These are phyloP conservation scores for Erinaceus europaeus DNA, from an alignment of 2,113 vertebrate species.

Conservation along the genomic window DNA sequence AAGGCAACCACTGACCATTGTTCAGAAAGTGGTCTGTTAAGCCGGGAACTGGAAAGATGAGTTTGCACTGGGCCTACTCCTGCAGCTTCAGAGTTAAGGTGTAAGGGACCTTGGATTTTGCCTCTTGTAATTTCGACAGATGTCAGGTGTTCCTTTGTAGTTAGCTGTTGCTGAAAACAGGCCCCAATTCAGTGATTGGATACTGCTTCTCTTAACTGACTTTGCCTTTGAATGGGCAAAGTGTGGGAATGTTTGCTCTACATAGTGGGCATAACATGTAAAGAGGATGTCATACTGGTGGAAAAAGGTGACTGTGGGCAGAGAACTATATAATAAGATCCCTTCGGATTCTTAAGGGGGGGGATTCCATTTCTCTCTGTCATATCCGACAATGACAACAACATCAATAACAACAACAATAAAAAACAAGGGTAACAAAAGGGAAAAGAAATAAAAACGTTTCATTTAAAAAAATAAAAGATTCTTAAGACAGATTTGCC, in stretches of 20 bases:
- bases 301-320: not conserved
- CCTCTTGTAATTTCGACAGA: not conserved
- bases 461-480: too few species aligned
- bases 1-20: constrained; percentile 4
- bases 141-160: not conserved
- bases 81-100: not conserved
- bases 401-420: too few species aligned
- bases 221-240: not conserved
- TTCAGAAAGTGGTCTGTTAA: constrained; percentile 6
- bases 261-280: not conserved
- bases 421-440: too few species aligned
- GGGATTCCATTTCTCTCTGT: too few species aligned
- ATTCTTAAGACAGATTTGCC: not conserved
- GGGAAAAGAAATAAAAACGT: too few species aligned
- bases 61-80: not conserved
- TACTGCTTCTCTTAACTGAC: not conserved
- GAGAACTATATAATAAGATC: too few species aligned
- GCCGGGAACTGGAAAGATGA: constrained; percentile 23
- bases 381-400: too few species aligned
- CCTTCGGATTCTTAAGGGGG: too few species aligned
- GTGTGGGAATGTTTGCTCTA: not conserved
- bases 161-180: not conserved
- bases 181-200: not conserved
- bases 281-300: not conserved
- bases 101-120: not conserved